Conservation (phyloP, 2,797 vertebrate genomes). For the Momotus momota region DNA sequence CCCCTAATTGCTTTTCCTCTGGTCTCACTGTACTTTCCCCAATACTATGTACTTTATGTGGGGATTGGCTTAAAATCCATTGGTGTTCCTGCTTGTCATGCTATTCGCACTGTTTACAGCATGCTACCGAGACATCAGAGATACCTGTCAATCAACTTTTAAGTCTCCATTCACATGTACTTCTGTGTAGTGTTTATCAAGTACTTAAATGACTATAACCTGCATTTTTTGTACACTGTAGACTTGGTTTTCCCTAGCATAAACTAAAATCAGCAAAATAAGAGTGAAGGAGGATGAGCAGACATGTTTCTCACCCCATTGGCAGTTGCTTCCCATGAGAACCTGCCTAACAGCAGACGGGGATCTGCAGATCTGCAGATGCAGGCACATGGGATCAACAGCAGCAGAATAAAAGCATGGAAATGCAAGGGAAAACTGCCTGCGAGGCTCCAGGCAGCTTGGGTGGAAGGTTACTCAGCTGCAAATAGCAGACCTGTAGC, state of each 20-base stretch:
- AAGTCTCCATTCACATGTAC: not conserved
- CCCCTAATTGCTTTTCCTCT: not conserved
- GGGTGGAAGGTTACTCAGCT: not conserved
- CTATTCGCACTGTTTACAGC: not conserved
- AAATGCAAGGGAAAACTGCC: not conserved
- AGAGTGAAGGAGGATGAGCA: not conserved
- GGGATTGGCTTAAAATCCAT: rapidly evolving
- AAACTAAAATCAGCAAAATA: not conserved
- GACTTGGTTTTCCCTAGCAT: not conserved
- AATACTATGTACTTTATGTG: not conserved
- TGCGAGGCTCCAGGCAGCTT: not conserved
- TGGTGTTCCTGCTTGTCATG: not conserved
- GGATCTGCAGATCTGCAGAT: not conserved
- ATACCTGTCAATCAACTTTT: not conserved
- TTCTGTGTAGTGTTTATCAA: not conserved
- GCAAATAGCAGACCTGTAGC: not conserved
- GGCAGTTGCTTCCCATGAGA: not conserved
- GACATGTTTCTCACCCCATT: not conserved
- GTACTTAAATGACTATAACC: not conserved
- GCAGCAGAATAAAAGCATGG: not conserved
- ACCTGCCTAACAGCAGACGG: rapidly evolving
- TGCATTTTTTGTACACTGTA: not conserved
- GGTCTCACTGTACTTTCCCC: not conserved
- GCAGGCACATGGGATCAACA: not conserved
- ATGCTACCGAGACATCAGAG: rapidly evolving